Percentiles rank a stretch among this genome's conserved stretches.
These are phyloP conservation scores for Nemoura dubitans DNA, from an alignment of 2,888 invertebrate genomes.

Conservation along the genomic window DNA sequence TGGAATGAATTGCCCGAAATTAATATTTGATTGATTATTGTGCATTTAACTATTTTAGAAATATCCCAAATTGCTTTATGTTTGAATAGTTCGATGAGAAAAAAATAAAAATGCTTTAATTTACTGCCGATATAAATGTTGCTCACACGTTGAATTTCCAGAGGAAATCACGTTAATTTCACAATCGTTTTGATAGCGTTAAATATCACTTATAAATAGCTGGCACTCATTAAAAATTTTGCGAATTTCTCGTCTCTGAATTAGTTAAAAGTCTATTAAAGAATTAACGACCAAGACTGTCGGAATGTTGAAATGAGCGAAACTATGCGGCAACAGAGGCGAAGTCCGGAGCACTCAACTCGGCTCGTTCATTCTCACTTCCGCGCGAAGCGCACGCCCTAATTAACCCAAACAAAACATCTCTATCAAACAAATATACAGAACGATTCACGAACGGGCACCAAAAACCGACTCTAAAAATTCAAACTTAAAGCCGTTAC, in stretches of 20 bases:
- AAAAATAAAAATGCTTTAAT: neutral
- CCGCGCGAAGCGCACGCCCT: neutral
- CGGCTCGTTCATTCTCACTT: neutral
- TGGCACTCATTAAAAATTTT: neutral
- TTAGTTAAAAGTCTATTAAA: neutral
- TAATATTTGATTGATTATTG: neutral
- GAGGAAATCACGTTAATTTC: neutral
- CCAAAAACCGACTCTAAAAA: slow-evolving; percentile 9
- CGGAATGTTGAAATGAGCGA: slow-evolving; percentile 24
- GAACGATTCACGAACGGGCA: too few species aligned
- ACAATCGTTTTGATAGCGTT: neutral
- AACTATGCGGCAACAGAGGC: slow-evolving; percentile 27
- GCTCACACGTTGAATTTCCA: neutral
- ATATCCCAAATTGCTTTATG: neutral
- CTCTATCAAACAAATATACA: neutral
- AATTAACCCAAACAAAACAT: neutral
- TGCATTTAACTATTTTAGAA: neutral
- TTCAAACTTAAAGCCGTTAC: slow-evolving; percentile 33
- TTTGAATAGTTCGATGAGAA: neutral
- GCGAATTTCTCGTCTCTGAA: neutral
- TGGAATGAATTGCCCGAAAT: neutral
- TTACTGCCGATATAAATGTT: neutral
- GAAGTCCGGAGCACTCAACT: neutral
- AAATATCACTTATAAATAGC: neutral
- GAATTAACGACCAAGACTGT: neutral